phyloP scores from a whole-genome alignment of 2,797 vertebrate species.

The Brachyalestes nurse region DNA sequence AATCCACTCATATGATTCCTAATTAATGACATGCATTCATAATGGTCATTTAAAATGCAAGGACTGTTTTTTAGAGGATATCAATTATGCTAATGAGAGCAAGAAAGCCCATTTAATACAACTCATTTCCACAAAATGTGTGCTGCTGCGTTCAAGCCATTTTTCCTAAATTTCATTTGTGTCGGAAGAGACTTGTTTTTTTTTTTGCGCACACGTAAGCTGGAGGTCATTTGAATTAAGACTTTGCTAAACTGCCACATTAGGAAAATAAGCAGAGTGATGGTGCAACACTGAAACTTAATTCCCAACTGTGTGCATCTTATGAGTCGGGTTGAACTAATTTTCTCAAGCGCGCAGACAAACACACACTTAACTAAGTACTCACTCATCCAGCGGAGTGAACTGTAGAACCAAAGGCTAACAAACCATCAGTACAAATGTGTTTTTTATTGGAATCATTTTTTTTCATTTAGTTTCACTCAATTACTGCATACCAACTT shows the following conservation, averaged over 20 bases:
- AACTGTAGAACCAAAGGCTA: conserved; percentile 15
- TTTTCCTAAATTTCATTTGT: conserved; percentile 46
- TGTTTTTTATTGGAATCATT: too few relatives aligned
- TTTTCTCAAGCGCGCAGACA: conserved; percentile 16
- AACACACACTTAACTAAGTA: background rate
- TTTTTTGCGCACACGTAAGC: conserved; percentile 1
- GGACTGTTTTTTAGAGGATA: conserved; percentile 48
- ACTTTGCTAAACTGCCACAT: conserved; percentile 31
- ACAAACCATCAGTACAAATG: background rate
- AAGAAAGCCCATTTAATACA: conserved; percentile 57
- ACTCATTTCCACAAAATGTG: conserved; percentile 27
- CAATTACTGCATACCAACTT: too few relatives aligned
- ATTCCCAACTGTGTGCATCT: conserved; percentile 35
- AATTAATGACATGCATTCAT: conserved; percentile 61
- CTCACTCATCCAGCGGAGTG: conserved; percentile 51
- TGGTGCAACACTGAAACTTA: conserved; percentile 27
- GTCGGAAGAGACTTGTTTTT: conserved; percentile 2
- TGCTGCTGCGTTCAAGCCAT: conserved; percentile 31
- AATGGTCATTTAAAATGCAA: conserved; percentile 61
- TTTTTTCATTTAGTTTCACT: background rate
- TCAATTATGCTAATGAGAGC: conserved; percentile 64
- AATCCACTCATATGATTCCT: conserved; percentile 38
- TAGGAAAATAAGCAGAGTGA: conserved; percentile 37
- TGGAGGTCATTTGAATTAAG: conserved; percentile 39
- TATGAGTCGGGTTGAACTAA: conserved; percentile 1